Evolutionary conservation across 2,113 vertebrate species (phyloP), one percentile per base, ranked within the genome.

Genomic region (Otis tarda): DNA sequence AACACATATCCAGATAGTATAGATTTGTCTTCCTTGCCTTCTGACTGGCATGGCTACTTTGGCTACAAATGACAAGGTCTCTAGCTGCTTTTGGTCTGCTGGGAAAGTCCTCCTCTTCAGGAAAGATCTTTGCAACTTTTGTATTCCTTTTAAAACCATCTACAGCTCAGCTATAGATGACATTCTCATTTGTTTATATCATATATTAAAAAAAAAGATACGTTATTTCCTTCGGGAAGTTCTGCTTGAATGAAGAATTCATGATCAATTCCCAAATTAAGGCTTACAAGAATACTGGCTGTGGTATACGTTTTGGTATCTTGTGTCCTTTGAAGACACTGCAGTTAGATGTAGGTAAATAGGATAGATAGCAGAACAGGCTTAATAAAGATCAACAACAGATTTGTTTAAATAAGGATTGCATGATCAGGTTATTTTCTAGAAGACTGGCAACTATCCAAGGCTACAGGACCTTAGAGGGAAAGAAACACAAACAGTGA

Each of bases 341-440:
- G 60, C 37, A 91, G 43, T 41, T 63, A 31, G 1, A 1, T n/a
- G 16, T 65, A 75, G 45, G 41, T 82, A 91, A 96, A 76, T 76
- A 83, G 5, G 31, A 81, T 6, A 56, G 30, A 71, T 18, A 63
- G 17, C 37, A 89, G 68, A 87, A 78, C 8, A 81, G 21, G 56
- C 55, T 89, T 89, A 89, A 93, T 65, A 77, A 83, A 94, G 90
- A 69, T 49, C 70, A 83, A 63, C 70, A 94, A 56, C 33, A 73
- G 45, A 87, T 90, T 87, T 96, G 31, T 90, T 93, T 96, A 71
- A 85, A 69, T 80, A 93, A 90, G 47, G 78, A 63, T n/a, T 61
- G 11, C n/a, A 63, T 24, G 57, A 88, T 85, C 82, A 88, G 31
- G n/a, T 83, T 87, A 79, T 95, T 96, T 76, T 63, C 67, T 61